These are phyloP conservation scores for Mus musculus DNA, from an alignment of 2,113 vertebrate genomes.

Conservation along the genomic window GRCm39 chr9:86512501-86513000, in stretches of 20 bases:
- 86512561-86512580: background rate
- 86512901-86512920: constrained; percentile 15
- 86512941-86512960: background rate
- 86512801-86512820: constrained; percentile 69
- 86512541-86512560: background rate
- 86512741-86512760: constrained; percentile 79
- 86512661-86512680: constrained; percentile 72
- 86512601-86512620: background rate
- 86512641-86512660: constrained; percentile 55
- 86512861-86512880: constrained; percentile 4
- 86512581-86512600: background rate
- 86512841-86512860: constrained; percentile 74
- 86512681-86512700: constrained; percentile 50
- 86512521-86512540: background rate
- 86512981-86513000: constrained; percentile 11
- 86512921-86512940: constrained; percentile 21
- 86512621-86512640: background rate
- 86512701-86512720: constrained; percentile 79
- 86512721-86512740: constrained; percentile 79
- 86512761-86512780: constrained; percentile 79
- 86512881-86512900: constrained; percentile 35
- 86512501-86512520: background rate
- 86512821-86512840: constrained; percentile 62
- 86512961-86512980: constrained; percentile 13
- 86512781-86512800: constrained; percentile 74